Evolutionary conservation across 2,888 invertebrate genomes (phyloP).

Genomic region (Phaonia tiefii): DNA sequence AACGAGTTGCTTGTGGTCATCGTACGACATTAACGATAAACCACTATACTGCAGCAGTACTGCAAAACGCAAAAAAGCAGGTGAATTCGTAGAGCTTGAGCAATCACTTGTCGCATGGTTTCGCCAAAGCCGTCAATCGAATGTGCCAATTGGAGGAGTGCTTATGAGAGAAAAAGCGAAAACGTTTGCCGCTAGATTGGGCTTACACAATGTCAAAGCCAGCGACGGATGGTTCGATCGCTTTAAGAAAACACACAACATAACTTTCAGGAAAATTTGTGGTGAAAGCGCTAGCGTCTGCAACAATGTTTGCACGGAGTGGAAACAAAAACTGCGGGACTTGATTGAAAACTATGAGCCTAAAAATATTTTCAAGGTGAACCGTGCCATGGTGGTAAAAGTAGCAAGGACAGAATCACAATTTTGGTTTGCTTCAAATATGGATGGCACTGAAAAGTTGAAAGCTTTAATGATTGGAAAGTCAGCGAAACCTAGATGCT

Average conservation of each 20-base stretch:
- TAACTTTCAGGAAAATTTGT: constrained; percentile 41
- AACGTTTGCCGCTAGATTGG: no score
- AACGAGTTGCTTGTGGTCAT: no score
- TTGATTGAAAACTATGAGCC: constrained; percentile 34
- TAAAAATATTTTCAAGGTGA: constrained; percentile 66
- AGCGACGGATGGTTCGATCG: no score
- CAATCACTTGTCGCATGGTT: no score
- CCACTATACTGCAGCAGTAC: no score
- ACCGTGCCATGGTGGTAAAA: constrained; percentile 72
- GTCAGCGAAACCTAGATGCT: constrained; percentile 73
- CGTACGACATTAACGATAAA: no score
- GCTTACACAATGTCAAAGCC: no score
- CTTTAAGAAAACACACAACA: constrained; percentile 18
- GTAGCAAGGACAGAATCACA: constrained; percentile 73
- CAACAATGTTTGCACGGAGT: constrained; percentile 31
- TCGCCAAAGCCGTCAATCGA: no score
- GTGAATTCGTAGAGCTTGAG: no score
- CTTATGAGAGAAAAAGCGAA: no score
- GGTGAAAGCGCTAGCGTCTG: constrained; percentile 30
- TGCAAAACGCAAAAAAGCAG: no score
- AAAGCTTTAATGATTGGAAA: constrained; percentile 74
- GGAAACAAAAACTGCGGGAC: constrained; percentile 33
- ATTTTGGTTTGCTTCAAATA: constrained; percentile 73
- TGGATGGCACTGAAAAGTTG: constrained; percentile 73
- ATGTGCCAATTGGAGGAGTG: no score